Base-by-base conservation (phyloP, 2,797 vertebrate species). In the Coregonus sp. region DNA sequence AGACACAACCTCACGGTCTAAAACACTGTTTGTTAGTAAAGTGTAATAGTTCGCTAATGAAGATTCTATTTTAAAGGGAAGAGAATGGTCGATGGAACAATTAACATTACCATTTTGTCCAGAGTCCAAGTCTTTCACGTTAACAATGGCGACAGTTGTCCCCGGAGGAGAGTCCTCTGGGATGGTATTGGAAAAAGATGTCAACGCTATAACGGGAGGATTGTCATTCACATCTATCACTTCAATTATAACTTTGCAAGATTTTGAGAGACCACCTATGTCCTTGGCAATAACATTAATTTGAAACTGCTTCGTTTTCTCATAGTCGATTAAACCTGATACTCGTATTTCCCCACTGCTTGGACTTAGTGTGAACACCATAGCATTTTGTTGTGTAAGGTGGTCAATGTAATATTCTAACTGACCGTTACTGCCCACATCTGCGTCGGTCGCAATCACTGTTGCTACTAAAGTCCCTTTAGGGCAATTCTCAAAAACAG, bases 201-300 rank as follows among this genome's bases (percentile, higher is more conserved):
- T 86, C 0, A 89, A 5, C 29, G 70, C 86, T n/a, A 89, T 85
- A 1, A 91, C 80, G 0, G 93, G 93, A 0, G 75, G 80, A 56
- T 94, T 92, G 77, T 93, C 92, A 72, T 93, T 93, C 35, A 91
- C 76, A 0, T 93, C 91, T 1, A 81, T 80, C 4, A 92, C 81
- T 40, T 90, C 89, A 65, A 93, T 72, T 9, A 88, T 2, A 4
- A 92, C 86, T 59, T 83, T 92, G 15, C 85, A 51, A 0, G 83
- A 56, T 18, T 89, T 83, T 1, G 83, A 82, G 5, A 83, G 68
- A 0, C 76, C 81, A 3, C 82, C 74, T 47, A 61, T 70, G 6
- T 87, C 86, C 0, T 7, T 82, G 0, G 84, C 86, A 0, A 82
- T 31, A 0, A 87, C 20, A 6, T 81, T 72, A 40, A 87, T 4